These are phyloP conservation scores for Nerophis ophidion DNA, from an alignment of 2,113 vertebrate species.

Conservation along the genomic window DNA sequence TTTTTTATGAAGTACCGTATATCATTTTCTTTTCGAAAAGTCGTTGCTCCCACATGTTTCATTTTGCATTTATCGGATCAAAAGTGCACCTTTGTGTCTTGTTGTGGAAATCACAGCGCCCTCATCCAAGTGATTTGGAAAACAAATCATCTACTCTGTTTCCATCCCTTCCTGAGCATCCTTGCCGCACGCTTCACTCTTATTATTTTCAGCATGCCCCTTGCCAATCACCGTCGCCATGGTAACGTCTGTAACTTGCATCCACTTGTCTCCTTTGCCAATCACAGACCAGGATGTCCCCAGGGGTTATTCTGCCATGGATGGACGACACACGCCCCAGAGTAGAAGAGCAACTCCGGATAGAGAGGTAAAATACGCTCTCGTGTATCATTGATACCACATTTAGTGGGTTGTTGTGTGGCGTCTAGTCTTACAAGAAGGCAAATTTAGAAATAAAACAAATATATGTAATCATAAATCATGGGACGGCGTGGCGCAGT, in stretches of 20 bases:
- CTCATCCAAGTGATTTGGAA: no score
- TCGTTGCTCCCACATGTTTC: no score
- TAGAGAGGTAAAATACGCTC: conserved; percentile 80
- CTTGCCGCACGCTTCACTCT: conserved; percentile 15
- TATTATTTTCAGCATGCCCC: conserved; percentile 6
- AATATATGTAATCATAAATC: no score
- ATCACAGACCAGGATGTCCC: conserved; percentile 82
- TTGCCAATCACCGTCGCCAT: not conserved
- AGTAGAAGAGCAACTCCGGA: conserved; percentile 83
- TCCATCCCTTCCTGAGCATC: conserved; percentile 35
- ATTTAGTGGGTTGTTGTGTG: not conserved
- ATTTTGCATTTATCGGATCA: conserved; percentile 9
- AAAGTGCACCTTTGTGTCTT: conserved; percentile 28
- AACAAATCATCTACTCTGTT: no score
- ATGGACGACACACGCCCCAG: conserved; percentile 75
- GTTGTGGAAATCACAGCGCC: conserved; percentile 16
- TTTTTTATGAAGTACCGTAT: conserved; percentile 6
- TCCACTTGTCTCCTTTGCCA: conserved; percentile 51
- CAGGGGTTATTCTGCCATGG: conserved; percentile 80
- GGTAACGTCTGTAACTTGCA: conserved; percentile 14
- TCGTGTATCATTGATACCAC: not conserved
- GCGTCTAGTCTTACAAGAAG: no score
- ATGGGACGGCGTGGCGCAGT: no score
- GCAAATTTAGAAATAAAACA: no score
- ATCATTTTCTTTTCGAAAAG: conserved; percentile 21